A percentile compares a stretch with the other conserved stretches of the same genome.
These are phyloP conservation scores for Lycocerus yunnanus DNA, from an alignment of 2,888 invertebrate species.

Conservation along the genomic window DNA sequence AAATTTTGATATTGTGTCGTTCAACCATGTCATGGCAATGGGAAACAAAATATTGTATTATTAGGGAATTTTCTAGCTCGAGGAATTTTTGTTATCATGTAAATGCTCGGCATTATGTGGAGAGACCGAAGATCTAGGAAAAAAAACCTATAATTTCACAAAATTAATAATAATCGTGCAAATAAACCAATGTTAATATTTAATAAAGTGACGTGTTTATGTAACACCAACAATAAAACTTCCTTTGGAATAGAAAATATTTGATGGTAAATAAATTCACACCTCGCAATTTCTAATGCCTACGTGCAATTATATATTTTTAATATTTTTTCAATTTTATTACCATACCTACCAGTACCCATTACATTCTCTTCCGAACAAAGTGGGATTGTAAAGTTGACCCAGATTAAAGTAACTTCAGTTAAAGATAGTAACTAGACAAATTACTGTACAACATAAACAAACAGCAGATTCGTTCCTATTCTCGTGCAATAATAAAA, in stretches of 20 bases:
- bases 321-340: not conserved
- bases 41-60: not conserved
- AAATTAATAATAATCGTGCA: not conserved
- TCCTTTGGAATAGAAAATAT: not conserved
- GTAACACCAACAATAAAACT: not conserved
- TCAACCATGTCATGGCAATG: not conserved
- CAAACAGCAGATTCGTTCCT: not conserved
- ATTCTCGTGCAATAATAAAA: not conserved
- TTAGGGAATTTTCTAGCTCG: not conserved
- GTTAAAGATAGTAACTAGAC: not conserved
- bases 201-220: not conserved
- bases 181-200: not conserved
- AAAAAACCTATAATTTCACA: not conserved
- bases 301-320: not conserved
- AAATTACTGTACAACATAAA: not conserved
- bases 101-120: not conserved
- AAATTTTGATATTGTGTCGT: not conserved
- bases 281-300: not conserved
- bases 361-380: not conserved
- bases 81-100: not conserved
- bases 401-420: conserved; percentile 1
- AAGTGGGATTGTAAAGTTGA: not conserved
- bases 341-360: not conserved
- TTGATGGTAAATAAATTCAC: not conserved
- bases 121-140: not conserved